These are phyloP conservation scores for Aplodontia rufa DNA, from an alignment of 2,113 vertebrate genomes.

Conservation along the genomic window DNA sequence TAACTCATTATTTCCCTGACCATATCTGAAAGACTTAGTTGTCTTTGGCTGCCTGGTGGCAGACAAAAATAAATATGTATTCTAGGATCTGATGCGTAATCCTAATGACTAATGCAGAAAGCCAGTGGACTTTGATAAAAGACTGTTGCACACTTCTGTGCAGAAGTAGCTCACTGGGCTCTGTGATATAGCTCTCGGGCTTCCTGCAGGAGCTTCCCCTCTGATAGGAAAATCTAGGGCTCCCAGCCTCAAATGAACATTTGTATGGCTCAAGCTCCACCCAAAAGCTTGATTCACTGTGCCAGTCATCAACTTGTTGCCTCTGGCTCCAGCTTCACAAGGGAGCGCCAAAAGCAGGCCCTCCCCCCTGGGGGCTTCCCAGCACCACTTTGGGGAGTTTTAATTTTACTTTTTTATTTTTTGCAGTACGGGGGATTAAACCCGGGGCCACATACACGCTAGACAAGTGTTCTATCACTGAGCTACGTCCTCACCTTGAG, in stretches of 20 bases:
- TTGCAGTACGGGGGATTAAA: too few species aligned
- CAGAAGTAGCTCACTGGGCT: neutral
- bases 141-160: too few species aligned
- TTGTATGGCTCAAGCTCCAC: neutral
- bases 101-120: neutral
- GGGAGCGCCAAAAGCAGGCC: neutral
- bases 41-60: neutral
- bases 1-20: constrained; percentile 13
- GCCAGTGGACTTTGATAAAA: neutral
- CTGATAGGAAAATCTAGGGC: neutral
- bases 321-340: neutral
- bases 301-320: neutral
- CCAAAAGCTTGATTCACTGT: neutral
- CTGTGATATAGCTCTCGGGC: too few species aligned
- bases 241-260: neutral
- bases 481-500: too few species aligned
- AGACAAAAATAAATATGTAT: neutral
- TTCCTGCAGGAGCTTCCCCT: neutral
- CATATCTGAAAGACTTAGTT: neutral
- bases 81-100: neutral
- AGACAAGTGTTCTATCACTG: too few species aligned
- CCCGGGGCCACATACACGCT: too few species aligned
- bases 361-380: neutral
- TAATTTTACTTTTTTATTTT: too few species aligned
- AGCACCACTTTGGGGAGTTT: neutral